Evolutionary conservation across 2,113 vertebrate genomes (phyloP).

Genomic region (Alces alces): DNA sequence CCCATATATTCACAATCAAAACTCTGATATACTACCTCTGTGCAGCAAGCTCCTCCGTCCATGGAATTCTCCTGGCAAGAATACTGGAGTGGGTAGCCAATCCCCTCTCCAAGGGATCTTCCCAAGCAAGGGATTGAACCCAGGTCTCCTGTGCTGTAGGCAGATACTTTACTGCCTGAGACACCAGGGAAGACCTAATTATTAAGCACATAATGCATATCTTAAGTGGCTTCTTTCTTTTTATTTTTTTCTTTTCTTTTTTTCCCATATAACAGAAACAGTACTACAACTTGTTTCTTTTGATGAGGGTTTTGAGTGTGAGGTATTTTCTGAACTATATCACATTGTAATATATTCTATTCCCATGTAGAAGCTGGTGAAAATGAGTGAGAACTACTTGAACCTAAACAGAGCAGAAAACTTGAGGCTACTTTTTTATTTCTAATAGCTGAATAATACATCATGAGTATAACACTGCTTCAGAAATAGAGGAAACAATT

Average conservation of each 20-base stretch:
- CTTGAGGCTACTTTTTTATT: slow-evolving; percentile 33
- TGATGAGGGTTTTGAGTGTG: not conserved
- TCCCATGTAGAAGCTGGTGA: not conserved
- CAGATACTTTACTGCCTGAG: not conserved
- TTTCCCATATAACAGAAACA: not conserved
- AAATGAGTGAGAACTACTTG: slow-evolving; percentile 35
- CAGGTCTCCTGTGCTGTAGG: not conserved
- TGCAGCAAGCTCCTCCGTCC: not conserved
- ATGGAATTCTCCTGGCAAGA: not conserved
- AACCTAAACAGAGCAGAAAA: slow-evolving; percentile 40
- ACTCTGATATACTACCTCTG: not conserved
- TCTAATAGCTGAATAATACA: slow-evolving; percentile 5
- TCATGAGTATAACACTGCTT: not conserved
- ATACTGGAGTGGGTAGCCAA: not conserved
- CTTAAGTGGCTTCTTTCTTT: not conserved
- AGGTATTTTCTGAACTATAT: slow-evolving; percentile 38
- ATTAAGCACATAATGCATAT: not conserved
- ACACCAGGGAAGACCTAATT: not conserved
- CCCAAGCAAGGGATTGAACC: not conserved
- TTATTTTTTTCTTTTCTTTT: not conserved
- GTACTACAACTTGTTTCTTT: not conserved
- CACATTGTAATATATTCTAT: slow-evolving; percentile 1
- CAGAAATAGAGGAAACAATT: slow-evolving; percentile 24
- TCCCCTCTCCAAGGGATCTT: not conserved
- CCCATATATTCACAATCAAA: not conserved